Base-by-base conservation (phyloP, 2,888 invertebrate species). In the Ctenicera cuprea region DNA sequence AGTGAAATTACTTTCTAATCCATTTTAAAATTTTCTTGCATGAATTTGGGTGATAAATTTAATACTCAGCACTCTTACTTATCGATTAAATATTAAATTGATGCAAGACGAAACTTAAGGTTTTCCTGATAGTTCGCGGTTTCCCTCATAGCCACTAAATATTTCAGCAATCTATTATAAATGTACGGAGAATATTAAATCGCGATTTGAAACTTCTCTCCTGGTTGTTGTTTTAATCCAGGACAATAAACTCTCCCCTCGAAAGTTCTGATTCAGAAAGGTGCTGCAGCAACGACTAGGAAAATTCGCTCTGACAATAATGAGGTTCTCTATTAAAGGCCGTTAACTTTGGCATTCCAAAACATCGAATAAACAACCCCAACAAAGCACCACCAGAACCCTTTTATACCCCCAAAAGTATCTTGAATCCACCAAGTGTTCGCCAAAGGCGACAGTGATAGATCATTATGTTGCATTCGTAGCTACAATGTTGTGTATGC, bases 391-490 rank as follows among this genome's bases (percentile, higher is more conserved):
- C 50, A 50, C 50, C n/a, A n/a, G n/a, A 52, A 52, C 50, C 50
- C 52, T 52, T 52, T 65, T 65, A 65, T 66, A 38, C 52, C 37
- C 52, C 52, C 30, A 38, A 43, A 33, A 67, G 57, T 67, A 59
- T 59, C 38, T 59, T 57, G 57, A 57, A 57, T 57, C 57, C 38
- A 57, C 38, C 37, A 70, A 71, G 64, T 64, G 64, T 54, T 43
- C 33, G 41, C 45, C 54, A 54, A 63, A 66, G 57, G 61, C 59
- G 72, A 52, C 72, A 70, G 73, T 77, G 78, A 80, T 79, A 80
- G 76, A 80, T 80, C 78, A 79, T 80, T 77, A 78, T 67, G 75
- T 75, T 77, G 76, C 73, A 75, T 72, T 74, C 26, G 38, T 16
- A 57, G 57, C 37, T 41, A 38, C 59, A 54, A 66, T 69, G 70